A percentile compares a stretch with the other conserved stretches of the same genome.
phyloP scores from a whole-genome alignment of 1,140 invertebrate species.

The Aphaenogaster ashmeadi region DNA sequence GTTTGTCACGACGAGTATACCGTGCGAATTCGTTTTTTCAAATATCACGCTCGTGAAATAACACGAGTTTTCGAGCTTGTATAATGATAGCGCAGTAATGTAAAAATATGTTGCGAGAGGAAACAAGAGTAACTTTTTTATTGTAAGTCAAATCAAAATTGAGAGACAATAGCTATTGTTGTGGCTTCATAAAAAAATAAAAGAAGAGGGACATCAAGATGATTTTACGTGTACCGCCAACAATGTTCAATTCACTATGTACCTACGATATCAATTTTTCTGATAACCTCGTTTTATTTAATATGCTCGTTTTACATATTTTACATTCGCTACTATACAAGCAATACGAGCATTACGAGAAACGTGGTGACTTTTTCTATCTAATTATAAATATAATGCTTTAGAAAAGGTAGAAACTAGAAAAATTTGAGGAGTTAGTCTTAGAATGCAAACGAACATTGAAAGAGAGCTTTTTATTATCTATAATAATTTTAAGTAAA shows the following conservation, averaged over 20 bases:
- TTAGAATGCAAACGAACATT: background rate
- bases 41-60: constrained; percentile 35
- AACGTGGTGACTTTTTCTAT: background rate
- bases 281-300: constrained; percentile 16
- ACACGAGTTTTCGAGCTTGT: constrained; percentile 40
- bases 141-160: constrained; percentile 17
- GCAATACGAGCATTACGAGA: background rate
- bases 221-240: background rate
- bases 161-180: background rate
- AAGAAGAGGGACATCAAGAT: background rate
- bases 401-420: background rate
- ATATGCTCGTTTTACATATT: background rate
- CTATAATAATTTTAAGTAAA: constrained; percentile 14
- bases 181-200: constrained; percentile 15
- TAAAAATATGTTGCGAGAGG: constrained; percentile 12
- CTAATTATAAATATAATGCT: background rate
- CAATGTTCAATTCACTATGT: constrained; percentile 22
- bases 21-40: constrained; percentile 16
- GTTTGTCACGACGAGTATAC: background rate
- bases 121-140: constrained; percentile 32
- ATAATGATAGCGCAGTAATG: constrained; percentile 34
- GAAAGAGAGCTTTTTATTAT: background rate
- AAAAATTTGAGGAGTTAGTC: constrained; percentile 1
- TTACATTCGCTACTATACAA: background rate
- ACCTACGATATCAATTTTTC: constrained; percentile 17